Evolutionary conservation across 2,888 invertebrate genomes (phyloP), one percentile per base, ranked within the genome.

Genomic region (Epiblema foenella): DNA sequence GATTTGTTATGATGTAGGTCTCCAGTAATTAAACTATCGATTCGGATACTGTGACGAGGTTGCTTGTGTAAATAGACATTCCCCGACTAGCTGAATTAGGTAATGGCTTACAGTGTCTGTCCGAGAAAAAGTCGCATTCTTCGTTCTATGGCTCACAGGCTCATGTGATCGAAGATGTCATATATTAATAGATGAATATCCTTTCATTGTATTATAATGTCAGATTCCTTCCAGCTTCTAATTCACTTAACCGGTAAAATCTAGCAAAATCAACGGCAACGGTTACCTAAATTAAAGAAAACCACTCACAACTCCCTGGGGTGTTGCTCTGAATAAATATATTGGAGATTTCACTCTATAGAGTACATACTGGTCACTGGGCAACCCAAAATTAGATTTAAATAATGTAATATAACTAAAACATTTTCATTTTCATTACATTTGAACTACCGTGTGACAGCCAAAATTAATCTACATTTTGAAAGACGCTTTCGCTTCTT

Each of bases 311-410:
- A 52, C 29, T 63, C 63, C 52, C 37, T 20, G 20, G 59, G 33
- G 52, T 42, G 33, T 54, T 60, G 65, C 54, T 54, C 59, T 33
- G 24, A 37, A 60, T 70, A 59, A 59, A 70, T 54, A 66, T 17
- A 54, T 56, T 49, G 17, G 42, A 56, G 49, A 17, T 66, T 57
- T 59, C 33, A 54, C 54, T 29, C 65, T 7, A 24, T 24, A 12
- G 56, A 42, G 12, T 37, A 37, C 17, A 29, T 33, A 54, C 46
- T 56, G 58, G 64, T 42, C 42, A 46, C 52, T 59, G 37, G 65
- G n/a, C 65, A 60, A 29, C 37, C 59, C 59, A 70, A 60, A 66
- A 70, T 70, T 59, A 66, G 65, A 70, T 70, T 60, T 70, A 56
- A 70, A 70, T 66, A 70, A 66, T 65, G 54, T 59, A 69, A 59